Evolutionary conservation across 2,888 invertebrate genomes (phyloP).

Genomic region (Apodemia zela): DNA sequence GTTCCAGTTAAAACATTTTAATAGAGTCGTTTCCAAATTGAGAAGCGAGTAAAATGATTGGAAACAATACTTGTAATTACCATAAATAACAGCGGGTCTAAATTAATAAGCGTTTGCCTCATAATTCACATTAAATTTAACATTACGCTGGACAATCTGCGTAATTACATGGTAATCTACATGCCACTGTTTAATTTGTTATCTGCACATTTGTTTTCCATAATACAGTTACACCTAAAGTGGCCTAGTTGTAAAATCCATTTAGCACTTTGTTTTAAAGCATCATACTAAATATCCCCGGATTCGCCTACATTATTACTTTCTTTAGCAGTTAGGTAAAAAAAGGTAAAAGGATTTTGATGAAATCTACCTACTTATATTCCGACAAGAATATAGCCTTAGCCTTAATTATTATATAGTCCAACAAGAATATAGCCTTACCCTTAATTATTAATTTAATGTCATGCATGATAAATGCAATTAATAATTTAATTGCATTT

Average conservation of each 20-base stretch:
- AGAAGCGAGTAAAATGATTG: constrained; percentile 6
- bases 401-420: too few relatives aligned
- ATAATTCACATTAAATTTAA: constrained; percentile 61
- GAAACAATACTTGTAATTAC: constrained; percentile 39
- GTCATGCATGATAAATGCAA: too few relatives aligned
- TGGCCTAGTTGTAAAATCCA: background rate
- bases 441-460: too few relatives aligned
- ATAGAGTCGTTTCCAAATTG: background rate
- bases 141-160: constrained; percentile 48
- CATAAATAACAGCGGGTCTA: constrained; percentile 60
- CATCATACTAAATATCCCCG: too few relatives aligned
- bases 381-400: too few relatives aligned
- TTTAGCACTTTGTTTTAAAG: background rate
- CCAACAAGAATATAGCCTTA: too few relatives aligned
- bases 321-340: too few relatives aligned
- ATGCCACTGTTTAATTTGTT: constrained; percentile 37
- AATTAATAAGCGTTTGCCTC: constrained; percentile 62
- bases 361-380: too few relatives aligned
- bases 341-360: too few relatives aligned
- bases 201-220: constrained; percentile 31
- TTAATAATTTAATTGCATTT: too few relatives aligned
- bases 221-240: background rate
- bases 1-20: background rate
- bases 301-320: too few relatives aligned
- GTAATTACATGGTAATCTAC: constrained; percentile 52